These are phyloP conservation scores for Cynaeus angustus DNA, from an alignment of 2,888 invertebrate genomes.

Conservation along the genomic window DNA sequence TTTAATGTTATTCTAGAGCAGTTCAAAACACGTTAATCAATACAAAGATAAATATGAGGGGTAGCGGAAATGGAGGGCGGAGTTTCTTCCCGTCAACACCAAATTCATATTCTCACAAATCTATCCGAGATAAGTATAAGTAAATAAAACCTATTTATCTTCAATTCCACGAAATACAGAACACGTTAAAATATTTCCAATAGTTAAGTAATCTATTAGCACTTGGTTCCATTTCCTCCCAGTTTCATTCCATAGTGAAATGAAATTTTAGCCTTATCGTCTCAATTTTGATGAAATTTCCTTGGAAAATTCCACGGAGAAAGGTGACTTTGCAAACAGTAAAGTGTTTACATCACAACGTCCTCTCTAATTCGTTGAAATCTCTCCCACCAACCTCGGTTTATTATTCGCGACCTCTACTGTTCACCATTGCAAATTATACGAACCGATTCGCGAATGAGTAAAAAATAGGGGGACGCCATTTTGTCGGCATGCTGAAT, in stretches of 20 bases:
- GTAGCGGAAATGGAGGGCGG: slow-evolving; percentile 49
- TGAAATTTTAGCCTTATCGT: too few species aligned
- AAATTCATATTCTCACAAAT: slow-evolving; percentile 48
- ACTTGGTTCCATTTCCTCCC: background rate
- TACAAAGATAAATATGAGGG: slow-evolving; percentile 48
- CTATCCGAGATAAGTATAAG: slow-evolving; percentile 32
- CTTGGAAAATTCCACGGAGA: slow-evolving; percentile 38
- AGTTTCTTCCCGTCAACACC: slow-evolving; percentile 46
- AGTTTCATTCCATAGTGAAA: background rate
- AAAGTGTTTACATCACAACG: slow-evolving; percentile 33
- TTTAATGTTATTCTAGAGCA: slow-evolving; percentile 35
- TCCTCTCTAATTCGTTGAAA: slow-evolving; percentile 42
- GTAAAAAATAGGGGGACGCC: slow-evolving; percentile 62
- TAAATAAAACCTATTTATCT: slow-evolving; percentile 44
- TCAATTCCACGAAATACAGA: slow-evolving; percentile 28
- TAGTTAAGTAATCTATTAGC: background rate
- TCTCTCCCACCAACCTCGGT: slow-evolving; percentile 36
- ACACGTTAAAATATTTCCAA: slow-evolving; percentile 19
- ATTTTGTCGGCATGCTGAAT: slow-evolving; percentile 59
- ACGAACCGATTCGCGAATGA: slow-evolving; percentile 57
- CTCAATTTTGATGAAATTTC: slow-evolving; percentile 2
- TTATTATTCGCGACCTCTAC: slow-evolving; percentile 42
- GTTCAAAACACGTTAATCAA: slow-evolving; percentile 49
- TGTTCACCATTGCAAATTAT: slow-evolving; percentile 57
- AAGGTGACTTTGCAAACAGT: slow-evolving; percentile 25